These are phyloP conservation scores for Megalurothrips usitatus DNA, from an alignment of 2,888 invertebrate species.

Conservation along the genomic window DNA sequence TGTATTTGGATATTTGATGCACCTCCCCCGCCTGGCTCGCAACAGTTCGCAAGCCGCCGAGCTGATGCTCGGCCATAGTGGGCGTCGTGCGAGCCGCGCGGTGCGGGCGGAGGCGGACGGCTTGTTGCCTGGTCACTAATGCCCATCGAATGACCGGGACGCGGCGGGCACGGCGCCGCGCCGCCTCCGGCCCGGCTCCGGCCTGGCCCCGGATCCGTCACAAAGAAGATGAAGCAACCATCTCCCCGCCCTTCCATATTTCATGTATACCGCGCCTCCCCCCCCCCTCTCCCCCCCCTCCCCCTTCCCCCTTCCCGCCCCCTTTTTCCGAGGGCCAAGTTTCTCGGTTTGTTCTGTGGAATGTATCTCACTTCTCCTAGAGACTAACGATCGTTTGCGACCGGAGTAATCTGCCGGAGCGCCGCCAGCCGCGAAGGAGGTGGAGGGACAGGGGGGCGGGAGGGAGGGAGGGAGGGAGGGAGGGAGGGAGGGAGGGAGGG, in stretches of 20 bases:
- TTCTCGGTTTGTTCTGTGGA: constrained; percentile 16
- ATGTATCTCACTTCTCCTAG: not conserved
- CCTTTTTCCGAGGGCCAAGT: not conserved
- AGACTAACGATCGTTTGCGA: constrained; percentile 24
- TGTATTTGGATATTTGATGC: no score
- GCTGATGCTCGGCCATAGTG: no score
- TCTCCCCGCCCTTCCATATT: constrained; percentile 5
- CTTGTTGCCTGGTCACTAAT: not conserved
- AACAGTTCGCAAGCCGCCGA: no score
- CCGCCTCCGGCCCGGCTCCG: no score
- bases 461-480: no score
- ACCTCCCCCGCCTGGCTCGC: no score
- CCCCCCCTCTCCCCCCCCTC: not conserved
- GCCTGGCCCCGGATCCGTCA: not conserved
- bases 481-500: no score
- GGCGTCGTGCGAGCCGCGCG: no score
- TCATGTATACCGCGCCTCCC: not conserved
- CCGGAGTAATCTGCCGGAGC: constrained; percentile 7
- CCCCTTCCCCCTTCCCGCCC: not conserved
- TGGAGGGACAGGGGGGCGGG: no score
- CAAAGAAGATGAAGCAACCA: constrained; percentile 8
- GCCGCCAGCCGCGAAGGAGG: not conserved
- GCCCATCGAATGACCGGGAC: not conserved
- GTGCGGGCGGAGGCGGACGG: no score
- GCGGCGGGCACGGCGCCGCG: not conserved